These are phyloP conservation scores for Melanotaenia duboulayi DNA, from an alignment of 2,113 vertebrate species.

Conservation along the genomic window DNA sequence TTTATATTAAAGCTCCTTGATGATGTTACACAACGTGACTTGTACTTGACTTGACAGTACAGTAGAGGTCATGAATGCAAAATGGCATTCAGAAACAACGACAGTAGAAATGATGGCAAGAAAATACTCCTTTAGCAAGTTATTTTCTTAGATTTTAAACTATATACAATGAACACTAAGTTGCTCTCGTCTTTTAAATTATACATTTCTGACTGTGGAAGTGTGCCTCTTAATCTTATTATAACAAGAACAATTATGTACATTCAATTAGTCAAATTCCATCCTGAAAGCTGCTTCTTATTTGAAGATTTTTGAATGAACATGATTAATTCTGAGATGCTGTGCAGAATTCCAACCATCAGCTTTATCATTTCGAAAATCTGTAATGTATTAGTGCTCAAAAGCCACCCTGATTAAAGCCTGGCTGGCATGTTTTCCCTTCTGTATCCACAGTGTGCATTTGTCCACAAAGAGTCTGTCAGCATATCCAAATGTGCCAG, in stretches of 20 bases:
- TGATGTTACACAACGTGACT: neutral
- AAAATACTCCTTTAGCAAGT: neutral
- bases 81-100: neutral
- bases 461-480: conserved; percentile 8
- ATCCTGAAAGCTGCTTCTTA: neutral
- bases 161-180: too few relatives aligned
- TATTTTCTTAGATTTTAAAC: neutral
- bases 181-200: too few relatives aligned
- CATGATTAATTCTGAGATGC: conserved; percentile 3
- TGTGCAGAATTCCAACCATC: neutral
- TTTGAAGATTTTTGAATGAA: conserved; percentile 1
- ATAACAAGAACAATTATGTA: neutral
- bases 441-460: neutral
- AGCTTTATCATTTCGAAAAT: conserved; percentile 4
- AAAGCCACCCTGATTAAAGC: conserved; percentile 16
- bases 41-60: neutral
- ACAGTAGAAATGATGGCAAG: neutral
- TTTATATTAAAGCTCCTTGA: neutral
- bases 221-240: neutral
- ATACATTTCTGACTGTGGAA: neutral
- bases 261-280: neutral
- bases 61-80: neutral
- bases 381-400: neutral
- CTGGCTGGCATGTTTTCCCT: neutral
- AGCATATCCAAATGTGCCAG: conserved; percentile 18